A percentile compares a stretch with the other conserved stretches of the same genome.
These are phyloP conservation scores for Podarcis raffonei DNA, from an alignment of 2,113 vertebrate species.

Conservation along the genomic window DNA sequence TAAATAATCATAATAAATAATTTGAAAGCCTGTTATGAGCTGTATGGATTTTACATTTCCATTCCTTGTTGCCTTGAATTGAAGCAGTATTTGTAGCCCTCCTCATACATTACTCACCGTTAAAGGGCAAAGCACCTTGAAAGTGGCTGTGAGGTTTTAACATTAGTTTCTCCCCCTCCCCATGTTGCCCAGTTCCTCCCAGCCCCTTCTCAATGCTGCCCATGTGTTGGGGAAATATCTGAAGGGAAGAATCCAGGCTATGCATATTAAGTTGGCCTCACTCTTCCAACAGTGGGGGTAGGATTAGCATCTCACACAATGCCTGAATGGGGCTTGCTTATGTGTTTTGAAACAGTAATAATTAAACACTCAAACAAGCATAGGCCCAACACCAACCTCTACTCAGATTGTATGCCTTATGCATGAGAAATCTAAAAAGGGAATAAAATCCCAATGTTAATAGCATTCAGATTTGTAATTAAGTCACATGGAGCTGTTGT, in stretches of 20 bases:
- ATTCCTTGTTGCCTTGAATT: not conserved
- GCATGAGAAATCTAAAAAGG: not conserved
- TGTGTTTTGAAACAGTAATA: not conserved
- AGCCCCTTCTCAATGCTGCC: too few species aligned
- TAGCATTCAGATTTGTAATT: not conserved
- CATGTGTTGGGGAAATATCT: too few species aligned
- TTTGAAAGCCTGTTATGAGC: not conserved
- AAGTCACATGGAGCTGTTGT: not conserved
- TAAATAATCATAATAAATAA: not conserved
- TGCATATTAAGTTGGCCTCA: too few species aligned
- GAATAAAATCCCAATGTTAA: not conserved
- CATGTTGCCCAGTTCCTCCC: too few species aligned
- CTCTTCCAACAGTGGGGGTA: too few species aligned
- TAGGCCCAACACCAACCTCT: not conserved
- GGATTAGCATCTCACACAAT: too few species aligned
- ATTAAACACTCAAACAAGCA: not conserved
- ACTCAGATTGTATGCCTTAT: not conserved
- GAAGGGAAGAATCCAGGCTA: too few species aligned
- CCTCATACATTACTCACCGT: too few species aligned
- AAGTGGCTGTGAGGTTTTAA: too few species aligned
- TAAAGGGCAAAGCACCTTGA: too few species aligned
- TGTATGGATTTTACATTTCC: not conserved
- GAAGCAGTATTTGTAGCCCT: not conserved
- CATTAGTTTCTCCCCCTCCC: too few species aligned
- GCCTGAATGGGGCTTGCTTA: not conserved